Percentiles rank a stretch among this genome's conserved stretches.
Conservation (phyloP, 2,797 vertebrate species). For the Lepus townsendii region DNA sequence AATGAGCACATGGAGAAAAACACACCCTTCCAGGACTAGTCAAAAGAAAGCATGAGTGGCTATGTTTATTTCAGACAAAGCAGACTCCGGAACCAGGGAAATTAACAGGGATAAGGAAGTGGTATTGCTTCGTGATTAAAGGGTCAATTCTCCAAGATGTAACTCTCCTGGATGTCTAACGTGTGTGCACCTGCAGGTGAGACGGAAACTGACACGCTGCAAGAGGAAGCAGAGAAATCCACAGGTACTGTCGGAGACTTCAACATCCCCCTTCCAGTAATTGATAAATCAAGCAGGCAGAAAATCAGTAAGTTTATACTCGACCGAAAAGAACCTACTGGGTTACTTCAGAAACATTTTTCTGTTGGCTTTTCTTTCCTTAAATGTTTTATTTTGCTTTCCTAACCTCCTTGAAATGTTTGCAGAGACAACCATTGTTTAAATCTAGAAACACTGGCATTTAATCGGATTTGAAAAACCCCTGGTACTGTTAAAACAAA, state of each 20-base stretch:
- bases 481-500: constrained; percentile 29
- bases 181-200: background rate
- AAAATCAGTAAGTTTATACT: background rate
- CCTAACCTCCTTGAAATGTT: constrained; percentile 12
- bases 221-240: background rate
- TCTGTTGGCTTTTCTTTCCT: constrained; percentile 1
- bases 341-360: background rate
- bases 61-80: background rate
- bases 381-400: background rate
- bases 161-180: background rate
- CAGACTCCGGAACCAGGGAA: background rate
- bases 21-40: background rate
- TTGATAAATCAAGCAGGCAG: constrained; percentile 55
- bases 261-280: background rate
- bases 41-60: background rate
- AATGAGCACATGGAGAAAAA: background rate
- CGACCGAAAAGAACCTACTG: background rate
- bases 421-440: background rate
- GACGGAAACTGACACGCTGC: background rate
- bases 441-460: background rate
- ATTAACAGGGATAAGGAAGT: background rate
- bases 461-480: background rate
- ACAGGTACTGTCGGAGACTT: background rate
- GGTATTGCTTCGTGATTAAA: background rate
- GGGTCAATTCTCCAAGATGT: background rate